Evolutionary conservation across 2,113 vertebrate species (phyloP).

Genomic region (Calonectris borealis): DNA sequence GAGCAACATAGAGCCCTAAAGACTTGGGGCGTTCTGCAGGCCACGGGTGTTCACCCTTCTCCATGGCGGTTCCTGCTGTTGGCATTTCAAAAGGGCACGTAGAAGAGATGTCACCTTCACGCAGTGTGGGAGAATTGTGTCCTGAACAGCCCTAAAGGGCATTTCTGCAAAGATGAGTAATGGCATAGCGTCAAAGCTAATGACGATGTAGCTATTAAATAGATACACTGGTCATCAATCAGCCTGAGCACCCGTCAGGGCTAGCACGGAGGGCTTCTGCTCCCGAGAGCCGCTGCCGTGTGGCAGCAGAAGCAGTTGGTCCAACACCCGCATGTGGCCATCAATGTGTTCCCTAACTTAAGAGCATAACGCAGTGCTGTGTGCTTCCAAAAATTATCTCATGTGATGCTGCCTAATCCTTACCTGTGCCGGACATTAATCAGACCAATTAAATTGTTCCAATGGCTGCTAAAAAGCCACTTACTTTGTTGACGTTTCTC

Average conservation of each 20-base stretch:
- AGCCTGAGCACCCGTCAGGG: neutral
- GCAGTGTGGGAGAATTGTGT: neutral
- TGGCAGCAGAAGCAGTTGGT: neutral
- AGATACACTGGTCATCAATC: neutral
- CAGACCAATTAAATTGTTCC: neutral
- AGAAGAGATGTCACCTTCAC: neutral
- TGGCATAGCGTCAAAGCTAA: neutral
- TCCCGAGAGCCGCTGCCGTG: neutral
- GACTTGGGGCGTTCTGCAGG: neutral
- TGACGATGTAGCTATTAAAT: neutral
- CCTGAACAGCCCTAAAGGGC: neutral
- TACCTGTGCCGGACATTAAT: neutral
- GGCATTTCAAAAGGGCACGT: neutral
- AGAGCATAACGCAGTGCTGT: neutral
- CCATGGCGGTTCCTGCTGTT: neutral
- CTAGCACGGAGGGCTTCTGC: neutral
- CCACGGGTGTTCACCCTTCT: neutral
- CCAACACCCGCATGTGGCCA: rapidly evolving
- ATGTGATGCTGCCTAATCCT: neutral
- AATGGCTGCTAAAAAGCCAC: neutral
- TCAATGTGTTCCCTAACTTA: rapidly evolving
- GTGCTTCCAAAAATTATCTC: neutral
- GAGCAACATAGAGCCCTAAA: neutral
- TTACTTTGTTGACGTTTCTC: neutral
- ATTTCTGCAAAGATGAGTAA: neutral